phyloP scores from a whole-genome alignment of 1,140 invertebrate genomes.

The Pygmarrhopalites habei region DNA sequence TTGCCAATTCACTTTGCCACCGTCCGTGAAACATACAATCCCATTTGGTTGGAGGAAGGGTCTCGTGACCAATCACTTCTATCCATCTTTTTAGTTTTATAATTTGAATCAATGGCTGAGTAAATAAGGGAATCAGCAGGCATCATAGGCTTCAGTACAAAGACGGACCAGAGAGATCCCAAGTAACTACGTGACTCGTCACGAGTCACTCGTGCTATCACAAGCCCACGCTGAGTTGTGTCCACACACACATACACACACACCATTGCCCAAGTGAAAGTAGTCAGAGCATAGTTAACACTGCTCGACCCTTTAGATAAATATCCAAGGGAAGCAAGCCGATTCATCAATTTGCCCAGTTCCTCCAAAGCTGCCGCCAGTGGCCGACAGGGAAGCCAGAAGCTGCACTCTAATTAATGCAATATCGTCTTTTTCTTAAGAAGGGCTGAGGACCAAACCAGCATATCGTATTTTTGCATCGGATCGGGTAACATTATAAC shows the following conservation, averaged over 20 bases:
- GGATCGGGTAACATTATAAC: slow-evolving; percentile 22
- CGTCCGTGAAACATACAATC: slow-evolving; percentile 10
- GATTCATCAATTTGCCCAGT: no score
- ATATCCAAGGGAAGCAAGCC: slow-evolving; percentile 9
- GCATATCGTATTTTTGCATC: neutral
- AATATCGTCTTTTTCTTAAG: neutral
- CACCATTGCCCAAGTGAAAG: neutral
- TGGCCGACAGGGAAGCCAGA: neutral
- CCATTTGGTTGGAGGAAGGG: no score
- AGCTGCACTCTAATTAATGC: neutral
- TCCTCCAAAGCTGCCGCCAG: slow-evolving; percentile 8
- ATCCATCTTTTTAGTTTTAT: neutral
- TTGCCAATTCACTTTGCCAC: neutral
- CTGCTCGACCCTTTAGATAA: neutral
- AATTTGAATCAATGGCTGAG: neutral
- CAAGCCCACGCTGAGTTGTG: neutral
- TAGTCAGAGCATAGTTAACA: slow-evolving; percentile 6
- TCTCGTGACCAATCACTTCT: neutral
- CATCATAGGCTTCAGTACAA: neutral
- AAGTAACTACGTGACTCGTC: neutral
- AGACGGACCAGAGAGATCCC: neutral
- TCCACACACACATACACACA: no score
- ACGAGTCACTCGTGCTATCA: neutral
- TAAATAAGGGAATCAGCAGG: neutral
- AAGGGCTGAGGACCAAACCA: slow-evolving; percentile 7